These are phyloP conservation scores for Ailurus styani DNA, from an alignment of 2,113 vertebrate genomes.

Conservation along the genomic window DNA sequence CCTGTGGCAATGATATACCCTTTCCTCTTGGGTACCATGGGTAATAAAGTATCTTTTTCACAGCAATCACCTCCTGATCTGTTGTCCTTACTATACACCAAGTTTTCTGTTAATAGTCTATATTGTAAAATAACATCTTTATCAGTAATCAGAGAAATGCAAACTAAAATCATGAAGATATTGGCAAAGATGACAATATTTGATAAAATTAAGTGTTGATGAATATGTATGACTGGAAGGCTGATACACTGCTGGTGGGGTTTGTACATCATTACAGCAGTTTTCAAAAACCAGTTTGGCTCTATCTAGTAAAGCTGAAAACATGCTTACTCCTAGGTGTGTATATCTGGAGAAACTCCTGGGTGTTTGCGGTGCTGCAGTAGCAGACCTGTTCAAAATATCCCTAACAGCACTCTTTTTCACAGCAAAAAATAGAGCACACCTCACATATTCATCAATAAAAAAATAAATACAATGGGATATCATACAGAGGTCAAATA, in stretches of 20 bases:
- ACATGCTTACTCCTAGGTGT: background rate
- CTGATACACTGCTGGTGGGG: background rate
- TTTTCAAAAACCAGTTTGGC: background rate
- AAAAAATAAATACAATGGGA: background rate
- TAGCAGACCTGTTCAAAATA: background rate
- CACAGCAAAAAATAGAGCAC: background rate
- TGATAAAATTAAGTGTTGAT: background rate
- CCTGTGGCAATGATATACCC: rapidly evolving
- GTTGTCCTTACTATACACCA: background rate
- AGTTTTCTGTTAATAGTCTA: background rate
- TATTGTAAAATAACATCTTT: background rate
- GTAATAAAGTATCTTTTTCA: background rate
- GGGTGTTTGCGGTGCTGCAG: background rate
- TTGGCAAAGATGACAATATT: background rate
- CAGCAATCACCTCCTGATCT: background rate
- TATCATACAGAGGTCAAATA: background rate
- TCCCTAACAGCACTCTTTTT: background rate
- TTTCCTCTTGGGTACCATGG: background rate
- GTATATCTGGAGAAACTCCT: background rate
- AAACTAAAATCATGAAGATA: background rate
- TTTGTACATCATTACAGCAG: background rate
- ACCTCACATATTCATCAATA: background rate
- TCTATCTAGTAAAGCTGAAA: background rate
- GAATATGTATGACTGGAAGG: background rate
- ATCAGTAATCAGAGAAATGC: background rate